Evolutionary conservation across 2,888 invertebrate genomes (phyloP).

Genomic region (Taenaris catops): DNA sequence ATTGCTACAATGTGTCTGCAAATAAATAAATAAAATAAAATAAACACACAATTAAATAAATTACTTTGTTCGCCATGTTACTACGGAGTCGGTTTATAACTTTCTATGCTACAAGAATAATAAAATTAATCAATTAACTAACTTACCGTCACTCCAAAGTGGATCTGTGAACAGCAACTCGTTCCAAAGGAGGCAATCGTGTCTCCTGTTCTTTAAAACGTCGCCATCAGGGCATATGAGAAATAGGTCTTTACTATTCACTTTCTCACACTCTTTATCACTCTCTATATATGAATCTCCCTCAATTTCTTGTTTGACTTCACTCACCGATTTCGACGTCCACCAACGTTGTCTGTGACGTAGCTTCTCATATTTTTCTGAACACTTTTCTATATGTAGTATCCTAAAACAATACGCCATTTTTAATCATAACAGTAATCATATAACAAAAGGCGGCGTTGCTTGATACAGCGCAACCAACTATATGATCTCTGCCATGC

Average conservation of each 20-base stretch:
- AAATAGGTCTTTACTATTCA: conserved; percentile 50
- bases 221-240: conserved; percentile 63
- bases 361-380: conserved; percentile 51
- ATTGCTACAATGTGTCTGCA: no score
- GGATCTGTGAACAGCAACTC: conserved; percentile 64
- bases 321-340: conserved; percentile 28
- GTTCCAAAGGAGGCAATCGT: conserved; percentile 57
- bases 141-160: conserved; percentile 52
- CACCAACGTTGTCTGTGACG: conserved; percentile 62
- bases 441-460: no score
- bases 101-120: no score
- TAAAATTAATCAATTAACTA: no score
- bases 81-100: no score
- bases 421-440: no score
- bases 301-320: conserved; percentile 29
- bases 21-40: no score
- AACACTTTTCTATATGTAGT: conserved; percentile 49
- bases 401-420: conserved; percentile 49
- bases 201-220: conserved; percentile 45
- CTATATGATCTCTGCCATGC: no score
- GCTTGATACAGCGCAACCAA: no score
- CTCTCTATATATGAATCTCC: conserved; percentile 26
- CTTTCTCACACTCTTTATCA: conserved; percentile 37
- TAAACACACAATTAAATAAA: no score
- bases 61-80: no score